These are phyloP conservation scores for Drosophila rellima DNA, from an alignment of 2,888 invertebrate genomes.

Conservation along the genomic window DNA sequence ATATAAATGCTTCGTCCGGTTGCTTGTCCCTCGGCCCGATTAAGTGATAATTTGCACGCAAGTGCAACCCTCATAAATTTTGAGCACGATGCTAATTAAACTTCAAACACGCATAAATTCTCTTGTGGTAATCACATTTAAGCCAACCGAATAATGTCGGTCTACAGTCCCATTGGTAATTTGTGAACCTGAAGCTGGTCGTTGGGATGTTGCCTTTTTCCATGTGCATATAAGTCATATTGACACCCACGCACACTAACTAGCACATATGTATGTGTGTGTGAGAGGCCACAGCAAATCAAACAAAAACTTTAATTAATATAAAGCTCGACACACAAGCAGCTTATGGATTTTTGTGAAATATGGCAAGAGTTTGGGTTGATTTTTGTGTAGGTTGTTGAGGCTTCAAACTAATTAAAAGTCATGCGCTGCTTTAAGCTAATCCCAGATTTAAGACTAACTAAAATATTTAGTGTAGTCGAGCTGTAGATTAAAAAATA, in stretches of 20 bases:
- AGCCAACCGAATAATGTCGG: slow-evolving; percentile 33
- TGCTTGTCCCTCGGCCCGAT: slow-evolving; percentile 12
- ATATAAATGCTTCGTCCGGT: slow-evolving; percentile 21
- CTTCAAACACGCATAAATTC: slow-evolving; percentile 44
- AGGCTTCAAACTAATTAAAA: slow-evolving; percentile 63
- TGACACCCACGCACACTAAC: neutral
- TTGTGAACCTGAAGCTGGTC: slow-evolving; percentile 8
- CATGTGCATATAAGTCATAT: neutral
- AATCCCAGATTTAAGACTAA: slow-evolving; percentile 23
- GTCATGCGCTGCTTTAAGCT: slow-evolving; percentile 33
- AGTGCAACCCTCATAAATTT: slow-evolving; percentile 24
- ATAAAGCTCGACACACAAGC: slow-evolving; percentile 48
- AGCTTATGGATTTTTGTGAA: slow-evolving; percentile 47
- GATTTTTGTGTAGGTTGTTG: neutral
- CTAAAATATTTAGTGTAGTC: slow-evolving; percentile 19
- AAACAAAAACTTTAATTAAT: slow-evolving; percentile 78
- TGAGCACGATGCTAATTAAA: slow-evolving; percentile 49
- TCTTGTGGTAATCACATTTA: slow-evolving; percentile 47
- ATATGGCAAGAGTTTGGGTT: neutral
- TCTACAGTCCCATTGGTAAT: slow-evolving; percentile 28
- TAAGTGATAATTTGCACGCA: slow-evolving; percentile 40
- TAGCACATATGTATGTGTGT: neutral
- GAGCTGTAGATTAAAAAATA: slow-evolving; percentile 19
- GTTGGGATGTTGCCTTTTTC: neutral
- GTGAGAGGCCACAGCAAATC: slow-evolving; percentile 43